These are phyloP conservation scores for Podocnemis expansa DNA, from an alignment of 2,113 vertebrate genomes.

Conservation along the genomic window DNA sequence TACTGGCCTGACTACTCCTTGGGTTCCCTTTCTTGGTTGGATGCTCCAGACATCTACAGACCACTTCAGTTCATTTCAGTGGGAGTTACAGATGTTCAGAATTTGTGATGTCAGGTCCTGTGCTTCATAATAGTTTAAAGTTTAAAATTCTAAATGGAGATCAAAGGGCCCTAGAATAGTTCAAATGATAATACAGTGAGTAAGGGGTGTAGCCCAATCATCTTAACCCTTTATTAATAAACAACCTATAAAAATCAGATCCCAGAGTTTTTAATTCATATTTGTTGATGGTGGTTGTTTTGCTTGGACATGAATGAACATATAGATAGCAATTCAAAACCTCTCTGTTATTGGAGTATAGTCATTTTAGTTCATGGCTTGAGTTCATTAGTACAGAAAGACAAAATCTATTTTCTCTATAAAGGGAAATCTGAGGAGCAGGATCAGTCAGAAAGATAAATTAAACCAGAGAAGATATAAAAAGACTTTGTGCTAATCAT, in stretches of 20 bases:
- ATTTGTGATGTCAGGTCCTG: neutral
- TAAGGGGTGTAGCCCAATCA: neutral
- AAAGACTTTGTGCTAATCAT: neutral
- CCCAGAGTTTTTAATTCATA: constrained; percentile 41
- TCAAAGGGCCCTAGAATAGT: neutral
- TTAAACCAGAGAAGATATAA: neutral
- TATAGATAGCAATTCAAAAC: constrained; percentile 40
- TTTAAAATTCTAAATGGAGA: constrained; percentile 7
- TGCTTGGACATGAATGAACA: constrained; percentile 44
- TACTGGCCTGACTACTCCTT: neutral
- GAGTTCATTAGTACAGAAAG: constrained; percentile 36
- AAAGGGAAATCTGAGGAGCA: neutral
- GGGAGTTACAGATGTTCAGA: neutral
- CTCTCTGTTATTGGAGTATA: constrained; percentile 24
- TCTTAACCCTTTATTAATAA: constrained; percentile 32
- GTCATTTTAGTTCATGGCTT: constrained; percentile 49
- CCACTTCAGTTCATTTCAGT: neutral
- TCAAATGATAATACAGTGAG: neutral
- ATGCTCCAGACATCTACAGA: neutral
- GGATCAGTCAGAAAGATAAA: constrained; percentile 35
- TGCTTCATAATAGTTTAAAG: neutral
- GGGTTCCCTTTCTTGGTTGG: neutral
- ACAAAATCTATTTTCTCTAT: constrained; percentile 40
- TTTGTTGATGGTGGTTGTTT: constrained; percentile 32
- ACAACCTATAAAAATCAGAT: constrained; percentile 36